phyloP scores from a whole-genome alignment of 2,113 vertebrate species.

The Varanus komodoensis region DNA sequence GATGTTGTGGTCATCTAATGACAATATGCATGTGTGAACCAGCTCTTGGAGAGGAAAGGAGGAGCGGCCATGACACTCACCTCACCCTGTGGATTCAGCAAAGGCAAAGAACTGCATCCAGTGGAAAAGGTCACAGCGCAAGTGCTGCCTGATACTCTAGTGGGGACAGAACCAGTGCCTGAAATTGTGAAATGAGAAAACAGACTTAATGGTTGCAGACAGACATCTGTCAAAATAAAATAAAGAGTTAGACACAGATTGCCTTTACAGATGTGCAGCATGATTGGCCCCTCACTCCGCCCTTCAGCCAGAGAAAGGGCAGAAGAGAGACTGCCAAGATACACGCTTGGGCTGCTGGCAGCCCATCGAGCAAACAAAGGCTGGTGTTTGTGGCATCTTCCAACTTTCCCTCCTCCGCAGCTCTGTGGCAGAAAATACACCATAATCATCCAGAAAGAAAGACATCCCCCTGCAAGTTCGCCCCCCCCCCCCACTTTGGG shows the following conservation, averaged over 20 bases:
- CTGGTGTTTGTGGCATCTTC: slow-evolving; percentile 4
- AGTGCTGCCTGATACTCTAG: background rate
- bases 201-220: background rate
- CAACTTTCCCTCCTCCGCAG: background rate
- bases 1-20: fast-evolving
- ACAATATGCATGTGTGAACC: fast-evolving
- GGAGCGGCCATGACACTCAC: fast-evolving
- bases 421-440: background rate
- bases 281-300: background rate
- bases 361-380: slow-evolving; percentile 7
- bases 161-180: background rate
- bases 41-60: background rate
- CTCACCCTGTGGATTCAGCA: too few species aligned
- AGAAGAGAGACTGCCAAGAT: background rate
- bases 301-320: background rate
- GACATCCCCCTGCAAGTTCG: background rate
- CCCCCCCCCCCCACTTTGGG: background rate
- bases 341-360: background rate
- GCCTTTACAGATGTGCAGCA: background rate
- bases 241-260: background rate
- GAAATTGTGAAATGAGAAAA: slow-evolving; percentile 3
- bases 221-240: background rate
- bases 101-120: background rate
- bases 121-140: background rate
- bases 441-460: background rate